A percentile compares a stretch with the other conserved stretches of the same genome.
phyloP scores from a whole-genome alignment of 2,113 vertebrate species.

The Anarrhichthys ocellatus region DNA sequence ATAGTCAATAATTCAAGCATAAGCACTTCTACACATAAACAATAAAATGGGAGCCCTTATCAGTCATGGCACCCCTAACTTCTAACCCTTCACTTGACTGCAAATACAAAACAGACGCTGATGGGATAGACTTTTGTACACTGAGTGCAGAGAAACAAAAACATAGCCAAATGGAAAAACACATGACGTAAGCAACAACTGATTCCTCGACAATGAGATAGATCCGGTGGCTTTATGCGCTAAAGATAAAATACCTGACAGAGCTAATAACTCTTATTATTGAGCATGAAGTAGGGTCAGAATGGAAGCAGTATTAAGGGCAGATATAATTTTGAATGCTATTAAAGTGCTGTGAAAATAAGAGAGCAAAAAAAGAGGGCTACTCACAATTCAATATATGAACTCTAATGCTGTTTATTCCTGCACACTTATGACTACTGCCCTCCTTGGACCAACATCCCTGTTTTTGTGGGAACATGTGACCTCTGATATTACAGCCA shows the following conservation, averaged over 20 bases:
- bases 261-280: background rate
- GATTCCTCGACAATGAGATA: background rate
- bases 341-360: background rate
- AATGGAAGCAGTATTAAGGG: background rate
- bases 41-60: background rate
- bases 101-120: conserved; percentile 11
- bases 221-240: background rate
- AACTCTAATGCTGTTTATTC: conserved; percentile 2
- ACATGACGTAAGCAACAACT: background rate
- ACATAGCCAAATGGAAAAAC: background rate
- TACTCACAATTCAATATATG: conserved; percentile 12
- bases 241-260: background rate
- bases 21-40: background rate
- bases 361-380: background rate
- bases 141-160: background rate
- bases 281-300: background rate
- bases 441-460: conserved; percentile 18
- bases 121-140: background rate
- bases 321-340: background rate
- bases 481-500: conserved; percentile 1
- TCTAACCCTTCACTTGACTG: background rate
- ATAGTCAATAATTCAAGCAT: background rate
- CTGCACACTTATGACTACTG: conserved; percentile 1
- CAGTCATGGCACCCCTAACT: background rate
- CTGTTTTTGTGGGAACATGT: conserved; percentile 12